Conservation (phyloP, 2,888 invertebrate genomes). For the Odontomyia ornata region DNA sequence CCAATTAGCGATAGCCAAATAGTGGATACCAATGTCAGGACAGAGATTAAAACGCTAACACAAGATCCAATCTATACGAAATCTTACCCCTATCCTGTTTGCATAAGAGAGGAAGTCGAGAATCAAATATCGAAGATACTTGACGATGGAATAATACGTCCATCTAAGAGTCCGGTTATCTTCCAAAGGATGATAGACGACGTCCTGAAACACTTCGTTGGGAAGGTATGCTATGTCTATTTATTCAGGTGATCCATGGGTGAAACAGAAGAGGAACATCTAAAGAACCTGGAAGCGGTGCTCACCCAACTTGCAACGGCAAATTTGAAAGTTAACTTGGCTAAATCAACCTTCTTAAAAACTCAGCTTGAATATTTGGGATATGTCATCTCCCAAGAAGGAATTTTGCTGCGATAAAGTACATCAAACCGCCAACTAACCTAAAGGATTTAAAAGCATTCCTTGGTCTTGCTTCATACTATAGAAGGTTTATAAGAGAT, state of each 20-base stretch:
- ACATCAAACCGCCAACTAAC: constrained; percentile 32
- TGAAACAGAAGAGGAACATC: constrained; percentile 18
- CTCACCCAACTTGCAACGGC: constrained; percentile 2
- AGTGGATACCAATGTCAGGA: constrained; percentile 52
- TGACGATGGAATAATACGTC: constrained; percentile 54
- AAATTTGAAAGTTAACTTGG: constrained; percentile 17
- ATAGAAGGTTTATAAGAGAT: constrained; percentile 10
- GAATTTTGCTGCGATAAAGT: constrained; percentile 20
- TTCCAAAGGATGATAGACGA: constrained; percentile 52
- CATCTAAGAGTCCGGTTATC: constrained; percentile 53
- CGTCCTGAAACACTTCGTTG: constrained; percentile 48
- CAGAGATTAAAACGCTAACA: constrained; percentile 56
- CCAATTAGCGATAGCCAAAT: constrained; percentile 42
- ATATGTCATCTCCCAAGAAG: constrained; percentile 27
- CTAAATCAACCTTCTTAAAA: constrained; percentile 28
- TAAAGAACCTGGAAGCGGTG: constrained; percentile 14
- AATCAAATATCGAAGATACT: constrained; percentile 56
- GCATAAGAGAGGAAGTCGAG: constrained; percentile 56
- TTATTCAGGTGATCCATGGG: constrained; percentile 44
- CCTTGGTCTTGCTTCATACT: constrained; percentile 39
- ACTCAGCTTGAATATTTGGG: constrained; percentile 22
- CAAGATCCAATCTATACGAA: constrained; percentile 55
- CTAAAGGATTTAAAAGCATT: constrained; percentile 41
- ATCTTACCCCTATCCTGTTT: constrained; percentile 55
- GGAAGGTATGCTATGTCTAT: constrained; percentile 48